Percentiles rank a stretch among this genome's conserved stretches.
Evolutionary conservation across 2,113 vertebrate species (phyloP).

Genomic region (Rattus rattus): DNA sequence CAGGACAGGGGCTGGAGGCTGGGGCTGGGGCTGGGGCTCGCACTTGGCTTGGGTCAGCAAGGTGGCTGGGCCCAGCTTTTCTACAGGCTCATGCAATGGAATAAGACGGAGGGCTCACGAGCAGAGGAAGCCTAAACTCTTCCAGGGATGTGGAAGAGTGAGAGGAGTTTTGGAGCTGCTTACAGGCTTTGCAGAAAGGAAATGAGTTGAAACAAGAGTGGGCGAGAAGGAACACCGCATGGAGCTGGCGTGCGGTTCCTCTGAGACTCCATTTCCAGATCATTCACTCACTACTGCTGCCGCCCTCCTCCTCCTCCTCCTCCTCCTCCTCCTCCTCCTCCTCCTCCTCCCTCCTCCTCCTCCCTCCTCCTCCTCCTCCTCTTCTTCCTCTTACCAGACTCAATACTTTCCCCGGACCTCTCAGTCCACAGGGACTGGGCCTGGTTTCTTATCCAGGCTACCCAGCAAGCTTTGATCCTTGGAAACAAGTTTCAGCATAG

Average conservation of each 20-base stretch:
- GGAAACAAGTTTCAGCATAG: slow-evolving; percentile 33
- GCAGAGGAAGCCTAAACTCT: neutral
- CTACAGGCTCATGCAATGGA: neutral
- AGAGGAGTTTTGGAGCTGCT: neutral
- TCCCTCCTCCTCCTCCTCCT: no score
- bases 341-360: neutral
- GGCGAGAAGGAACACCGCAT: neutral
- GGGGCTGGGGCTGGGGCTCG: neutral
- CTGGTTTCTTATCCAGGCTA: neutral
- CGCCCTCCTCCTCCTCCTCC: neutral
- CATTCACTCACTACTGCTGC: no score
- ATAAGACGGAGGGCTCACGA: neutral
- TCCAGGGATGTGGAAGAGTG: neutral
- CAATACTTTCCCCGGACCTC: neutral
- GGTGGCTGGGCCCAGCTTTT: neutral
- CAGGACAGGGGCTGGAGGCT: neutral
- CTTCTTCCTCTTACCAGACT: neutral
- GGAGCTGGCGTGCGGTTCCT: neutral
- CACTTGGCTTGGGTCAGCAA: neutral
- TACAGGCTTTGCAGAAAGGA: neutral
- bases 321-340: neutral
- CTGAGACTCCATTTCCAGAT: neutral
- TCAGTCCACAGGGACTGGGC: accelerated
- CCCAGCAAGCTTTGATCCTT: neutral
- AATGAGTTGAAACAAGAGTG: neutral